Conservation (phyloP, 2,113 vertebrate species). For the Numida meleagris region DNA sequence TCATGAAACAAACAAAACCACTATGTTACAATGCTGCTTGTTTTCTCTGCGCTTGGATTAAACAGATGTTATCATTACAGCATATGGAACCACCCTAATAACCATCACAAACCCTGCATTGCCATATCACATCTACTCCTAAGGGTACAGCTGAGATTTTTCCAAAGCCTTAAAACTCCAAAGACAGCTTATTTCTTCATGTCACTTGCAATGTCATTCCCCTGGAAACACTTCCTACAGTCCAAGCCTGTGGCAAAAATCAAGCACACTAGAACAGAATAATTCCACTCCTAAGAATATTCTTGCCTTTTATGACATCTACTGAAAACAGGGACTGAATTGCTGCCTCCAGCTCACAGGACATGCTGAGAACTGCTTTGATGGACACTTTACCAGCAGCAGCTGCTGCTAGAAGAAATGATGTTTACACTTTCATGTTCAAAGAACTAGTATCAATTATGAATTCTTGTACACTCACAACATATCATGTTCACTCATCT, state of each 20-base stretch:
- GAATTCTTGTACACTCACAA: background rate
- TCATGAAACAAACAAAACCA: background rate
- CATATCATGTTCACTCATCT: background rate
- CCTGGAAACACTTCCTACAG: background rate
- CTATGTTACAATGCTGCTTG: background rate
- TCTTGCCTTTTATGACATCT: background rate
- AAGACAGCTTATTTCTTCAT: background rate
- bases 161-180: background rate
- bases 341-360: background rate
- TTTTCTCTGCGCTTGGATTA: background rate
- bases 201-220: background rate
- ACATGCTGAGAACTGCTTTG: accelerated
- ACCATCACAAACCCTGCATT: background rate
- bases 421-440: background rate
- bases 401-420: background rate
- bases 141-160: background rate
- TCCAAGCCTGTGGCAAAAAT: background rate
- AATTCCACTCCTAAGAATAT: background rate
- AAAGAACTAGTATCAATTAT: background rate
- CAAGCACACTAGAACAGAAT: background rate
- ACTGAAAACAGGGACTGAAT: background rate
- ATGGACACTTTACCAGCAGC: background rate
- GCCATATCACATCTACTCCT: background rate
- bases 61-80: background rate
- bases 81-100: background rate